Base-by-base conservation (phyloP, 1,140 invertebrate genomes). In the Macrosteles quadrilineatus region DNA sequence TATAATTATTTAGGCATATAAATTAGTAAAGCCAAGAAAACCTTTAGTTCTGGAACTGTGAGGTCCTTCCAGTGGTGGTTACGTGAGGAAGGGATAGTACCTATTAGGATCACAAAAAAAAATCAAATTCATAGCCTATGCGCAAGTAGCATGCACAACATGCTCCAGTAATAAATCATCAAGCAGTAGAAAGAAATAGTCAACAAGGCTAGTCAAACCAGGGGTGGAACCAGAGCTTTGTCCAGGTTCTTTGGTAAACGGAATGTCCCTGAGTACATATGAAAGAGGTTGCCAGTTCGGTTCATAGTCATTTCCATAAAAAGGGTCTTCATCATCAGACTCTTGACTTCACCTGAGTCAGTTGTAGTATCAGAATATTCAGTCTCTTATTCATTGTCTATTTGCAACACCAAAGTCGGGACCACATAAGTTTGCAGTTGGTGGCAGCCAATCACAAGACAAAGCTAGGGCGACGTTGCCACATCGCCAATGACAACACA, bases 1-100 rank as follows among this genome's bases (percentile, higher is more conserved):
- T n/a, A n/a, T n/a, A n/a, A n/a, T n/a, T n/a, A n/a, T n/a, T n/a
- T n/a, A n/a, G n/a, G n/a, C n/a, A n/a, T n/a, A 40, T 67, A 66
- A 55, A 72, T 50, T 21, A 72, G 32, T 27, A 72, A 30, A 6
- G 14, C 71, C 14, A 43, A 25, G 40, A 66, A 66, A 23, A 36
- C 36, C n/a, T 66, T 66, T 9, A 43, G 32, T 36, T 66, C 63
- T 4, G 30, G 14, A 12, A 66, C 40, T 1, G 19, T 66, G 32
- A 66, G 3, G 1, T 43, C 40, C 32, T 66, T 45, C 40, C 63
- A 19, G 6, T 36, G 40, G n/a, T 50, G 4, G 47, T 31, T 32
- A 12, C 27, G 17, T 36, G 59, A 29, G 9, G 29, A 14, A 31
- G 14, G 11, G 12, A 30, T 31, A 17, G 59, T 32, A 17, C 21